Base-by-base conservation (phyloP, 2,797 vertebrate species). In the Coracias cyanogaster region DNA sequence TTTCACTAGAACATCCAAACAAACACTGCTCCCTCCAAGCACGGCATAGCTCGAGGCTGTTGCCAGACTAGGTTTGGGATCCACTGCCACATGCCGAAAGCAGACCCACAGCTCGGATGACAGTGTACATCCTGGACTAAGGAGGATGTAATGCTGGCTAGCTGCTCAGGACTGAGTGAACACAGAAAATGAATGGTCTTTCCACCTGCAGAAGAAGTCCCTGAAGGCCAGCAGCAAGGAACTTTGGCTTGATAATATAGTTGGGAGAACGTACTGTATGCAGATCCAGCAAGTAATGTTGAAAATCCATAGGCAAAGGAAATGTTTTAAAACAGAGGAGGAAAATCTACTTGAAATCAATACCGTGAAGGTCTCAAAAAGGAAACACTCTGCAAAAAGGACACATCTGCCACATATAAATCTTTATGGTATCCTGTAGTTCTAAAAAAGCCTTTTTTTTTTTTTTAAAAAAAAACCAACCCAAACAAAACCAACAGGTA, bases 401-500 rank as follows among this genome's bases (percentile, higher is more conserved):
- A 93, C 77, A 91, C 37, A 82, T 84, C 97, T 65, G 70, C 86
- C 67, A 93, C 80, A 89, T 29, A 83, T 91, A 92, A 87, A 94
- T 96, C 86, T 96, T 98, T 97, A 97, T 96, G 90, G 57, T 58
- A 86, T n/a, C 70, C 92, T 90, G 78, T 94, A 64, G 66, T 88
- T 97, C 78, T 84, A 95, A 82, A 91, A 95, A 92, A 97, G 85
- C 81, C 86, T 84, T 69, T 24, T 20, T 55, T 37, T 79, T 84
- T 84, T 69, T 24, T 20, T 55, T 37, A 37, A 35, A 55, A 90
- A 72, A 45, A 26, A 22, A 37, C 4, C 26, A 49, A 39, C 10
- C 3, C 49, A 82, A 70, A 57, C 17, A 65, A 43, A 51, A 28
- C 46, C n/a, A 73, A 55, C 29, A 62, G 69, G 76, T 91, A 52